Conservation (phyloP, 2,888 invertebrate species). For the Pseudolycoriella hygida region DNA sequence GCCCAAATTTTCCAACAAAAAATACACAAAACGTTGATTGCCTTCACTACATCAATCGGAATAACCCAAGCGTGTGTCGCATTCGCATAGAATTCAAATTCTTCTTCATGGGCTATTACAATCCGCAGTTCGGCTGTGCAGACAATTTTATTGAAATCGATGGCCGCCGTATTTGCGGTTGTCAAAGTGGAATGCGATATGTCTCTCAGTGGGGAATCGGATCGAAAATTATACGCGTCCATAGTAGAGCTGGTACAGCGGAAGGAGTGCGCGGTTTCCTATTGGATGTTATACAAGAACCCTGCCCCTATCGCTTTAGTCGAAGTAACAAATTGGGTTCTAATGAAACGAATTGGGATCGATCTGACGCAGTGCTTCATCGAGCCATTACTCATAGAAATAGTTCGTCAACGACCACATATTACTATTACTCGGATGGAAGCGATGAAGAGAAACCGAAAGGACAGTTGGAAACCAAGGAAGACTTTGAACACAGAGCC, state of each 20-base stretch:
- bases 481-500: not conserved
- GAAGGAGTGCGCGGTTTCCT: slow-evolving; percentile 32
- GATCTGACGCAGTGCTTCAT: not conserved
- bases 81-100: slow-evolving; percentile 35
- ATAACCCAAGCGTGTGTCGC: slow-evolving; percentile 31
- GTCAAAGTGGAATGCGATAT: slow-evolving; percentile 26
- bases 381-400: not conserved
- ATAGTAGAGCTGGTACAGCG: slow-evolving; percentile 13
- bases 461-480: not conserved
- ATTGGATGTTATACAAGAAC: slow-evolving; percentile 36
- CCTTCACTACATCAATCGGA: slow-evolving; percentile 31
- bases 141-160: slow-evolving; percentile 37
- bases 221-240: slow-evolving; percentile 29
- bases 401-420: not conserved
- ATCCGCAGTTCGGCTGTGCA: slow-evolving; percentile 21
- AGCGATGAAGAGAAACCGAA: not conserved
- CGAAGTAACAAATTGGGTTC: not conserved
- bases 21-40: slow-evolving; percentile 30
- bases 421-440: not conserved
- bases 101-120: slow-evolving; percentile 32
- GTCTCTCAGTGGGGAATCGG: slow-evolving; percentile 20
- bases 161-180: slow-evolving; percentile 37
- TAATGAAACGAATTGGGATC: not conserved
- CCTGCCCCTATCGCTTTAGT: slow-evolving; percentile 26
- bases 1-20: slow-evolving; percentile 37